Conservation (phyloP, 1,140 invertebrate species). For the Pectinophora gossypiella region DNA sequence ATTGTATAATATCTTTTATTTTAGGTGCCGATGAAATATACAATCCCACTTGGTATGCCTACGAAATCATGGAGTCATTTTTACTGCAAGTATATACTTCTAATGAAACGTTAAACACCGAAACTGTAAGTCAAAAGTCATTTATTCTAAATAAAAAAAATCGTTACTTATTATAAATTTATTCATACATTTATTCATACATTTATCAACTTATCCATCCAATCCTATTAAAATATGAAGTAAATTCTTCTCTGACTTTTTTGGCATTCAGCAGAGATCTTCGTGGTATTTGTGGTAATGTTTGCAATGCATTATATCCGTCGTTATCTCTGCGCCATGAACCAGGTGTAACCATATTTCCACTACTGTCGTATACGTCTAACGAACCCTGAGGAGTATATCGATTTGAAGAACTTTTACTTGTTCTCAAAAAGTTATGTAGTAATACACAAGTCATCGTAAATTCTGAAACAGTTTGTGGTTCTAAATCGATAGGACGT, state of each 20-base stretch:
- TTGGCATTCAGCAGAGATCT: constrained; percentile 17
- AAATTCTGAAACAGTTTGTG: constrained; percentile 29
- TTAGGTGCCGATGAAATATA: constrained; percentile 21
- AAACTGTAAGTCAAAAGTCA: constrained; percentile 18
- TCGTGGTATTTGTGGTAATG: constrained; percentile 18
- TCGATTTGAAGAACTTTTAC: constrained; percentile 19
- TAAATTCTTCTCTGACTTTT: constrained; percentile 23
- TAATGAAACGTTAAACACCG: constrained; percentile 16
- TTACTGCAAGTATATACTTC: constrained; percentile 19
- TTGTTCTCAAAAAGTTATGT: constrained; percentile 45
- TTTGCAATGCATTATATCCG: constrained; percentile 18
- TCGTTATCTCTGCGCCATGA: constrained; percentile 18
- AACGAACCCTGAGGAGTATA: constrained; percentile 29
- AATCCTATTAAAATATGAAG: constrained; percentile 23
- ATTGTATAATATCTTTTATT: constrained; percentile 10
- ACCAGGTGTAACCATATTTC: constrained; percentile 14
- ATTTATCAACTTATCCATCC: constrained; percentile 2
- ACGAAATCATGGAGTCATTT: constrained; percentile 25
- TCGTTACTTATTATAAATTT: constrained; percentile 4
- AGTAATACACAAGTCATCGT: constrained; percentile 33
- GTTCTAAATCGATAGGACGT: constrained; percentile 37
- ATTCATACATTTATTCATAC: constrained; percentile 8
- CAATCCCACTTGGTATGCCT: constrained; percentile 22
- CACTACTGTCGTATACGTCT: constrained; percentile 20
- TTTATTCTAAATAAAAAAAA: constrained; percentile 1